Evolutionary conservation across 2,888 invertebrate genomes (phyloP).

Genomic region (Chrysotoxum bicinctum): DNA sequence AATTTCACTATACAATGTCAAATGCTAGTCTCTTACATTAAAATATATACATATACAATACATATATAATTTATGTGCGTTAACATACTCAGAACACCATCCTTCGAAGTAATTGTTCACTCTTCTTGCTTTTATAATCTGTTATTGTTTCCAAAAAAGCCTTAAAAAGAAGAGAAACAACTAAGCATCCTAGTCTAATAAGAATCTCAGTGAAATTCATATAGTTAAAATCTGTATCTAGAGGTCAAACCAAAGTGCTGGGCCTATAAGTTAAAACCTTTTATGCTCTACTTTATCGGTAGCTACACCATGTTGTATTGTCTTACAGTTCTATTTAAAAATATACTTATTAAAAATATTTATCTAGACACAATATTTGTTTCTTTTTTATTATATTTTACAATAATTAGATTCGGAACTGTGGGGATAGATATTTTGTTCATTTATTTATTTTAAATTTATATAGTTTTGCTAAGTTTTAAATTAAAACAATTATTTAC

Average conservation of each 20-base stretch:
- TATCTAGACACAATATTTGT: conserved; percentile 15
- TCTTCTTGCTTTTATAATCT: conserved; percentile 29
- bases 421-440: conserved; percentile 56
- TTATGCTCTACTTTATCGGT: conserved; percentile 46
- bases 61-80: neutral
- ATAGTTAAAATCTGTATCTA: conserved; percentile 49
- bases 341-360: conserved; percentile 27
- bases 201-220: conserved; percentile 66
- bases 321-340: conserved; percentile 32
- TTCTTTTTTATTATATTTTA: conserved; percentile 10
- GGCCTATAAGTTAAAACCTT: conserved; percentile 26
- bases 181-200: conserved; percentile 58
- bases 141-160: conserved; percentile 12
- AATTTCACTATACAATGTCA: conserved; percentile 45
- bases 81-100: conserved; percentile 51
- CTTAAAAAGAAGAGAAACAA: conserved; percentile 29
- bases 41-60: conserved; percentile 7
- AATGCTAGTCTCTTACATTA: conserved; percentile 63
- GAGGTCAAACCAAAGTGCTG: conserved; percentile 30
- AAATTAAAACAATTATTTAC: conserved; percentile 42
- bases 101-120: conserved; percentile 38
- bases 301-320: conserved; percentile 63
- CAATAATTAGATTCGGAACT: conserved; percentile 27
- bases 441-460: conserved; percentile 59
- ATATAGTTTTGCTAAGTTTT: conserved; percentile 39